phyloP scores from a whole-genome alignment of 2,113 vertebrate species.

The Syrrhaptes paradoxus region DNA sequence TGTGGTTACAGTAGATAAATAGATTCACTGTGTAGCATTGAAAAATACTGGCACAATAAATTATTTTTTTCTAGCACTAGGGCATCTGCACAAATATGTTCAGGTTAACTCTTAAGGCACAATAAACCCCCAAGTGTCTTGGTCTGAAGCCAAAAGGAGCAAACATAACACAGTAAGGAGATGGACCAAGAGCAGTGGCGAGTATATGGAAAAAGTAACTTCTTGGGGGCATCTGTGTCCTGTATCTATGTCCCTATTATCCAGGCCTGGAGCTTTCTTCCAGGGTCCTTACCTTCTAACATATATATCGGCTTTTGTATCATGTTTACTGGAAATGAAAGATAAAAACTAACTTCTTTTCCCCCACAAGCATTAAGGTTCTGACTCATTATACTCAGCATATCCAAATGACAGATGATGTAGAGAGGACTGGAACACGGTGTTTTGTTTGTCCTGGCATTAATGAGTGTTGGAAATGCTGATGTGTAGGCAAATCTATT shows the following conservation, averaged over 20 bases:
- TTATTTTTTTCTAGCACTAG: not conserved
- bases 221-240: not conserved
- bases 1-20: not conserved
- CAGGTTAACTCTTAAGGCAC: not conserved
- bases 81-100: not conserved
- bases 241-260: not conserved
- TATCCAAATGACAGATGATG: slow-evolving; percentile 56
- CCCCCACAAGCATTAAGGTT: not conserved
- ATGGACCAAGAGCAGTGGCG: not conserved
- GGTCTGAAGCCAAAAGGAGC: not conserved
- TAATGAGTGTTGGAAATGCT: slow-evolving; percentile 56
- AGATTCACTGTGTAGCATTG: not conserved
- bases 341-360: not conserved
- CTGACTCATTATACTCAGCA: slow-evolving; percentile 32
- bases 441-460: slow-evolving; percentile 33
- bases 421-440: not conserved
- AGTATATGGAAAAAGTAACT: not conserved
- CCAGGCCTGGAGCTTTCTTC: not conserved
- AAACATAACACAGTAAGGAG: not conserved
- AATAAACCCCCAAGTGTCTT: not conserved
- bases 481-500: slow-evolving; percentile 62
- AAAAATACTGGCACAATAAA: not conserved
- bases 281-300: not conserved
- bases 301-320: not conserved
- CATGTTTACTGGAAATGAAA: not conserved